Percentiles rank a stretch among this genome's conserved stretches.
These are phyloP conservation scores for Allolobophora icterica DNA, from an alignment of 2,888 invertebrate species.

Conservation along the genomic window DNA sequence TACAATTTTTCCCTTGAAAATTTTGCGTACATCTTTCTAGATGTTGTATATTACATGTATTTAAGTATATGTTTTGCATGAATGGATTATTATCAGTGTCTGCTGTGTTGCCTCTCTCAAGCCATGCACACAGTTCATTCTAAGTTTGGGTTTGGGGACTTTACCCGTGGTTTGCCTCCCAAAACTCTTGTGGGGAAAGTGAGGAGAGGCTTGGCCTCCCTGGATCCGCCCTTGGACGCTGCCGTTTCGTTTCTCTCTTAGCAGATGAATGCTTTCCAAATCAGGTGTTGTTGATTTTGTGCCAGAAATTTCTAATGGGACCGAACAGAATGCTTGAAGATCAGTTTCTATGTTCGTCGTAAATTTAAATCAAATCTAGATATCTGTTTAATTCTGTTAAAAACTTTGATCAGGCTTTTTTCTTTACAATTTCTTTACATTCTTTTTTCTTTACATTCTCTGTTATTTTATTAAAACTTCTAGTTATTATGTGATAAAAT, in stretches of 20 bases:
- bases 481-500: neutral
- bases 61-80: neutral
- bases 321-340: neutral
- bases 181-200: neutral
- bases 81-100: neutral
- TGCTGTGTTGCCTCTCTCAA: neutral
- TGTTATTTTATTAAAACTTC: neutral
- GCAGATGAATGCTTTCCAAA: neutral
- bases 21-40: neutral
- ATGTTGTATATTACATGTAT: neutral
- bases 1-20: neutral
- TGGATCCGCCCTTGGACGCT: neutral
- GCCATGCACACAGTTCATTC: neutral
- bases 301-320: neutral
- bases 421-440: too few species aligned
- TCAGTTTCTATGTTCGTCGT: neutral
- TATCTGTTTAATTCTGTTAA: neutral
- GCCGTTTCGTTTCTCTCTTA: neutral
- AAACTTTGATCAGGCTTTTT: neutral
- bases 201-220: neutral
- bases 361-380: conserved; percentile 17
- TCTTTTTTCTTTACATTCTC: neutral
- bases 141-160: neutral
- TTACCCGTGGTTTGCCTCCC: neutral
- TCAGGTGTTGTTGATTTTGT: conserved; percentile 14